Percentiles rank a stretch among this genome's conserved stretches.
These are phyloP conservation scores for Sciurus niger DNA, from an alignment of 2,113 vertebrate genomes.

Conservation along the genomic window DNA sequence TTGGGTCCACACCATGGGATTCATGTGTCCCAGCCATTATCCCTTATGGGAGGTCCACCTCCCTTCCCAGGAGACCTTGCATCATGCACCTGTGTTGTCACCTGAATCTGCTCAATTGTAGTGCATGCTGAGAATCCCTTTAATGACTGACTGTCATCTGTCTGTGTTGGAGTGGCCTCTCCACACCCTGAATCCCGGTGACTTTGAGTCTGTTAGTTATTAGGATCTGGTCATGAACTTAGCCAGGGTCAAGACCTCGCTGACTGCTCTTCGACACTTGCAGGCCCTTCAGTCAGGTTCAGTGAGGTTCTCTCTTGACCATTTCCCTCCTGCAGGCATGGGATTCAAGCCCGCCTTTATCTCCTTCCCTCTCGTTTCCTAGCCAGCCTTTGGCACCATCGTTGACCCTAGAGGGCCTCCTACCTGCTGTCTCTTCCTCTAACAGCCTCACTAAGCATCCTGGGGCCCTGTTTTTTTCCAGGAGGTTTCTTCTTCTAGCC, in stretches of 20 bases:
- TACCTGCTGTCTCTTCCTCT: background rate
- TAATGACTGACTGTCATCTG: background rate
- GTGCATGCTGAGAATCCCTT: background rate
- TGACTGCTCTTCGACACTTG: background rate
- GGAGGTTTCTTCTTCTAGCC: background rate
- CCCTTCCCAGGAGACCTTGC: background rate
- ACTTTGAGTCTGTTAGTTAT: background rate
- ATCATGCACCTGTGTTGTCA: background rate
- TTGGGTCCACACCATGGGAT: background rate
- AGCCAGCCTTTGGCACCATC: background rate
- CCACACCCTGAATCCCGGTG: background rate
- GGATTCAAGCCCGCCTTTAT: background rate
- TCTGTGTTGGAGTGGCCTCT: background rate
- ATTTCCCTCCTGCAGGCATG: background rate
- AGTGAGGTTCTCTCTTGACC: background rate
- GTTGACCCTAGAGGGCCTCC: background rate
- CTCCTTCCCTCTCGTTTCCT: background rate
- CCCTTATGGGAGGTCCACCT: background rate
- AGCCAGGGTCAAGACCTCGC: background rate
- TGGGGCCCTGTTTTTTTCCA: background rate
- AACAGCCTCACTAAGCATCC: background rate
- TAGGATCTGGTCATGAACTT: background rate
- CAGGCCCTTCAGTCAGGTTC: background rate
- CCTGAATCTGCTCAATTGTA: background rate
- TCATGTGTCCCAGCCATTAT: background rate